phyloP scores from a whole-genome alignment of 2,113 vertebrate species.

The Osmerus eperlanus region DNA sequence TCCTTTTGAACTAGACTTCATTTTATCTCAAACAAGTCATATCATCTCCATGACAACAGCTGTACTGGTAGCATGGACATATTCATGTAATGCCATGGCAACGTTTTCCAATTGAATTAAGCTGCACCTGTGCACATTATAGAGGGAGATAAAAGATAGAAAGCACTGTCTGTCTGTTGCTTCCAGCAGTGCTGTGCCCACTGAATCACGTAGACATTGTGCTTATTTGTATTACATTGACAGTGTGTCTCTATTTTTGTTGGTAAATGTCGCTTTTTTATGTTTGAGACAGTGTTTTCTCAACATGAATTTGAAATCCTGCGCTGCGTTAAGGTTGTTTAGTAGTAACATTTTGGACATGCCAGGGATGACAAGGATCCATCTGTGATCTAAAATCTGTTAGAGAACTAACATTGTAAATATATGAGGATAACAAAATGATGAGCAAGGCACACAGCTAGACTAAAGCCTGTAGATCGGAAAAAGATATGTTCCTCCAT shows the following conservation, averaged over 20 bases:
- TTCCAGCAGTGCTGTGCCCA: slow-evolving; percentile 44
- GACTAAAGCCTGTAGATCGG: too few relatives aligned
- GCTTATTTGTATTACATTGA: slow-evolving; percentile 15
- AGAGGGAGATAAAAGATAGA: slow-evolving; percentile 66
- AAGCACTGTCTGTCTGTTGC: slow-evolving; percentile 42
- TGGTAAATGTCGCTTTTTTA: too few relatives aligned
- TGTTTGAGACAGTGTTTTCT: too few relatives aligned
- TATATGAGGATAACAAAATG: too few relatives aligned
- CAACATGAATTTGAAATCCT: too few relatives aligned
- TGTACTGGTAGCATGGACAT: slow-evolving; percentile 67
- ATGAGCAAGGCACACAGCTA: too few relatives aligned
- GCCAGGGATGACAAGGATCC: too few relatives aligned
- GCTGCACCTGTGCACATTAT: slow-evolving; percentile 78
- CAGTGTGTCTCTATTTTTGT: not conserved
- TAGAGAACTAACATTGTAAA: too few relatives aligned
- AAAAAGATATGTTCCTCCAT: too few relatives aligned
- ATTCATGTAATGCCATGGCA: slow-evolving; percentile 73
- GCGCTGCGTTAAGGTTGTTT: too few relatives aligned
- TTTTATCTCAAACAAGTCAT: slow-evolving; percentile 46
- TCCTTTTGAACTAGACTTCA: slow-evolving; percentile 55
- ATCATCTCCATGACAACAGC: slow-evolving; percentile 78
- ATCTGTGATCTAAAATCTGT: too few relatives aligned
- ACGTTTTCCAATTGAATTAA: slow-evolving; percentile 77
- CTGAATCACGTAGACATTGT: slow-evolving; percentile 36
- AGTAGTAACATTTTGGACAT: too few relatives aligned